A percentile compares a stretch with the other conserved stretches of the same genome.
Evolutionary conservation across 2,797 vertebrate species (phyloP).

Genomic region (Girardinus metallicus): DNA sequence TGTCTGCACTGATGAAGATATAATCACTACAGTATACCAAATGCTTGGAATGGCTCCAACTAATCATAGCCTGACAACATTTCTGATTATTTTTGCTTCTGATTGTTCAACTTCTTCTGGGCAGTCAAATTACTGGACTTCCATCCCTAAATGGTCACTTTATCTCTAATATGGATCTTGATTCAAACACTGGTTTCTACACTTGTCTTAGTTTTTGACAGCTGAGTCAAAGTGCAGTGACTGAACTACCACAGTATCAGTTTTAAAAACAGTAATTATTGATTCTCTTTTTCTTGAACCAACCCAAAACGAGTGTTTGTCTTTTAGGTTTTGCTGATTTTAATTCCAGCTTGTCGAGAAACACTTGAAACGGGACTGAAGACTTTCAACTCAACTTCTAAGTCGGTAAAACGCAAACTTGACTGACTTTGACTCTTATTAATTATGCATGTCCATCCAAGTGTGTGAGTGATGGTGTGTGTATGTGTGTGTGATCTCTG

Average conservation of each 20-base stretch:
- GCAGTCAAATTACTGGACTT: neutral
- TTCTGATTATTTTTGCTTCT: neutral
- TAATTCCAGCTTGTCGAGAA: neutral
- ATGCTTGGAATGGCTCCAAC: neutral
- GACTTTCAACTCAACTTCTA: neutral
- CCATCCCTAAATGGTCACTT: neutral
- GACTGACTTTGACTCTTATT: neutral
- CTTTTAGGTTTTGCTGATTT: neutral
- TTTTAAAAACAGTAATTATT: neutral
- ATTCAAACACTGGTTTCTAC: neutral
- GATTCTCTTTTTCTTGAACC: neutral
- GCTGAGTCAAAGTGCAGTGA: neutral
- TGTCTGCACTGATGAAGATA: neutral
- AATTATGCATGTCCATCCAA: neutral
- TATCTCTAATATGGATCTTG: neutral
- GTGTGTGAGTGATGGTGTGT: neutral
- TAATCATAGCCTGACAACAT: neutral
- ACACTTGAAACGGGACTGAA: neutral
- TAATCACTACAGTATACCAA: neutral
- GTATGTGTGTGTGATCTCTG: constrained; percentile 4
- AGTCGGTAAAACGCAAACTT: neutral
- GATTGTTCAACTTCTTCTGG: neutral
- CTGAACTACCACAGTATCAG: neutral
- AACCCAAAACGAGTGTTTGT: neutral
- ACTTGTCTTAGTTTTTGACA: neutral